Conservation (phyloP, 2,113 vertebrate genomes). For the Catharus fuscescens region DNA sequence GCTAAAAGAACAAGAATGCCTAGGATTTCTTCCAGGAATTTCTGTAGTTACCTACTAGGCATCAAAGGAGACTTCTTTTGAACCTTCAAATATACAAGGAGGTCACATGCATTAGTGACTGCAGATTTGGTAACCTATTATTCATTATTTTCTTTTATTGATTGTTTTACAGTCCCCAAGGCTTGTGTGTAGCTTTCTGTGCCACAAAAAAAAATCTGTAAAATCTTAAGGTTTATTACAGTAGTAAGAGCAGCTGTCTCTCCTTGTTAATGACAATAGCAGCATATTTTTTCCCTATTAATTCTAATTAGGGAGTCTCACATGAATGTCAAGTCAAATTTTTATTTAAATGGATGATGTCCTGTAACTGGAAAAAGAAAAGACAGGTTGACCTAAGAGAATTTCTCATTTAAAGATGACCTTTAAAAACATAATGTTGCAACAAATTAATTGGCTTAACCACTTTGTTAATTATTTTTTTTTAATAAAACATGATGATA, state of each 20-base stretch:
- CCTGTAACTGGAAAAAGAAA: not conserved
- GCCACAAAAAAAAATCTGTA: not conserved
- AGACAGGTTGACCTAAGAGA: not conserved
- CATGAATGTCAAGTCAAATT: not conserved
- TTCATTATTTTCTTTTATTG: constrained; percentile 62
- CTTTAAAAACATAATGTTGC: not conserved
- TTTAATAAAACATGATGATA: not conserved
- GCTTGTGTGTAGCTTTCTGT: constrained; percentile 2
- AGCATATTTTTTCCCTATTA: not conserved
- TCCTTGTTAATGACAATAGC: constrained; percentile 1
- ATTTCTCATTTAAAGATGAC: not conserved
- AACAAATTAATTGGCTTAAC: not conserved
- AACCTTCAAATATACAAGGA: constrained; percentile 68
- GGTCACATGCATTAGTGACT: constrained; percentile 52
- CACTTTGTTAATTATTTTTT: not conserved
- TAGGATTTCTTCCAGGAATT: constrained; percentile 67
- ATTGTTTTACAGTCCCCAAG: constrained; percentile 48
- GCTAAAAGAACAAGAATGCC: constrained; percentile 68
- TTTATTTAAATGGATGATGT: not conserved
- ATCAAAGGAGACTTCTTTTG: constrained; percentile 64
- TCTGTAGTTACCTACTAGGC: constrained; percentile 59
- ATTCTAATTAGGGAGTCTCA: not conserved
- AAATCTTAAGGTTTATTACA: not conserved
- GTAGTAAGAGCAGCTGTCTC: not conserved
- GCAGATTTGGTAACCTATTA: constrained; percentile 51